Conservation (phyloP, 2,888 invertebrate genomes). For the Oxyteleia sp. region DNA sequence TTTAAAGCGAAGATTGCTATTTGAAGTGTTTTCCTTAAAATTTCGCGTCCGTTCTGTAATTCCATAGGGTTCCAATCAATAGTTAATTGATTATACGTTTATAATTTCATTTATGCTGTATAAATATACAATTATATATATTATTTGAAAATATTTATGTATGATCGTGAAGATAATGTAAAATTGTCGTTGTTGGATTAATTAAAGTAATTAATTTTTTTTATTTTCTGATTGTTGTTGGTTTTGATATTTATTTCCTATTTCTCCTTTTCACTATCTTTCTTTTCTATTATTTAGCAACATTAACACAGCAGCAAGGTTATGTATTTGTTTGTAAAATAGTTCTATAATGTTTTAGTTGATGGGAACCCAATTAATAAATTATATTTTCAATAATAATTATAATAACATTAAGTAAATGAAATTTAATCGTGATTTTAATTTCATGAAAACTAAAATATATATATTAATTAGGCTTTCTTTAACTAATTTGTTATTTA, state of each 20-base stretch:
- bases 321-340: not conserved
- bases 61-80: conserved; percentile 39
- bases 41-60: conserved; percentile 18
- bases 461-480: not conserved
- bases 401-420: not conserved
- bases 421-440: not conserved
- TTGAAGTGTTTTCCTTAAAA: conserved; percentile 4
- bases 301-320: not conserved
- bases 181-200: conserved; percentile 17
- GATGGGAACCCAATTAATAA: conserved; percentile 4
- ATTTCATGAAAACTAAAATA: not conserved
- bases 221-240: not conserved
- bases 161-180: conserved; percentile 2
- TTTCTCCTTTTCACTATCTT: conserved; percentile 4
- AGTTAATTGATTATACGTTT: conserved; percentile 21
- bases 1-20: conserved; percentile 12
- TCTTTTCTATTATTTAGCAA: not conserved
- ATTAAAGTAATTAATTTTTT: conserved; percentile 44
- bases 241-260: conserved; percentile 6
- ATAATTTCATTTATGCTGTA: conserved; percentile 11
- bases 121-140: conserved; percentile 26
- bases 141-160: conserved; percentile 21
- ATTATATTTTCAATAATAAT: not conserved
- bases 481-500: not conserved
- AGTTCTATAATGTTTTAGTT: not conserved